These are phyloP conservation scores for Ceriagrion tenellum DNA, from an alignment of 2,888 invertebrate species.

Conservation along the genomic window DNA sequence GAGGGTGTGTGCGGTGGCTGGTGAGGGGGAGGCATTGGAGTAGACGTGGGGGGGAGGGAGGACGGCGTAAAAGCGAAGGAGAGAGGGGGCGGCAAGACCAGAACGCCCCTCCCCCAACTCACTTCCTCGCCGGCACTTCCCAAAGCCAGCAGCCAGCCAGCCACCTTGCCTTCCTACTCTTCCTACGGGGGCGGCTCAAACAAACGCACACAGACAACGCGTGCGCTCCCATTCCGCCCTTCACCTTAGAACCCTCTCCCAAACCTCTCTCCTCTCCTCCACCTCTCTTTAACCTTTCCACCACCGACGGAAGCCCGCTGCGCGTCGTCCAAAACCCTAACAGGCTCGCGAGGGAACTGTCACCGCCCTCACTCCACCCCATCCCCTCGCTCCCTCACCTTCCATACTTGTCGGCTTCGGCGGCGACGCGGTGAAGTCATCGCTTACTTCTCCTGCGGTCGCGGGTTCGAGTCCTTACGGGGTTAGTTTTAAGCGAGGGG, in stretches of 20 bases:
- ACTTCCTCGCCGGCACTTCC: conserved; percentile 36
- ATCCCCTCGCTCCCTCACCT: neutral
- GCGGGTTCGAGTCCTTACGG: too few relatives aligned
- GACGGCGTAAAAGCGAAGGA: neutral
- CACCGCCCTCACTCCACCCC: neutral
- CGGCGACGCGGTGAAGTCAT: too few relatives aligned
- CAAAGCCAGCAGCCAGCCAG: neutral
- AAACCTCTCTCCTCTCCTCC: neutral
- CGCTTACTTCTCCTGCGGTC: too few relatives aligned
- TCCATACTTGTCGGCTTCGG: too few relatives aligned
- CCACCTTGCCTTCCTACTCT: neutral
- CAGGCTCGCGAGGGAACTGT: neutral
- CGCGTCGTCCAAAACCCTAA: neutral
- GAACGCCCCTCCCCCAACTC: neutral
- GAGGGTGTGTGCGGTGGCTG: neutral
- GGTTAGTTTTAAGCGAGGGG: too few relatives aligned
- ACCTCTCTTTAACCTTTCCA: conserved; percentile 35
- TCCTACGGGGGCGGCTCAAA: neutral
- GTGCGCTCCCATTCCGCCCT: neutral
- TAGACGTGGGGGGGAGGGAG: neutral
- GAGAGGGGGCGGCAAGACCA: neutral
- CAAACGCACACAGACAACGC: neutral
- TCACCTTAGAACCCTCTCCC: neutral
- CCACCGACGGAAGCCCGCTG: neutral
- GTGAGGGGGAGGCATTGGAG: neutral